Conservation (phyloP, 2,888 invertebrate species). For the Drosophila kanekoi region DNA sequence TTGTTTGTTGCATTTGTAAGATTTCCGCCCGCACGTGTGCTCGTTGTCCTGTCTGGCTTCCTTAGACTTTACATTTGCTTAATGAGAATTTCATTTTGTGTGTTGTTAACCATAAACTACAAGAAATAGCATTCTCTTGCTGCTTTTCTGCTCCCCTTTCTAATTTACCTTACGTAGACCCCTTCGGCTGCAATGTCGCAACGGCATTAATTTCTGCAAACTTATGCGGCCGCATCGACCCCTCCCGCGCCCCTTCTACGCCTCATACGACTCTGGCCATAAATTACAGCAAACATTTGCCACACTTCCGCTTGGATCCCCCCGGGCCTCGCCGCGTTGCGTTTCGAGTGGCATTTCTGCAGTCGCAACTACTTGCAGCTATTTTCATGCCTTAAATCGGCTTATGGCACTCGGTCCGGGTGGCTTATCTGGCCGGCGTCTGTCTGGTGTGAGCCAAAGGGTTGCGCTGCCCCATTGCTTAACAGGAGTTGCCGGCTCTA, state of each 20-base stretch:
- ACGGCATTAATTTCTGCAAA: constrained; percentile 72
- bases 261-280: constrained; percentile 44
- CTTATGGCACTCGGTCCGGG: constrained; percentile 58
- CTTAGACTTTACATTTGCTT: constrained; percentile 35
- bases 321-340: constrained; percentile 30
- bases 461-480: constrained; percentile 35
- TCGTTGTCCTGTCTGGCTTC: constrained; percentile 23
- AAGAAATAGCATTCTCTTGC: constrained; percentile 37
- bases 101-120: constrained; percentile 63
- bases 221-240: constrained; percentile 69
- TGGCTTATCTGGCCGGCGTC: constrained; percentile 44
- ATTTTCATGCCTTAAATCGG: constrained; percentile 75
- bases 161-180: constrained; percentile 36
- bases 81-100: constrained; percentile 43
- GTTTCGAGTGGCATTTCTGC: constrained; percentile 61
- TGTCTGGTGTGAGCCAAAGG: constrained; percentile 34
- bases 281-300: constrained; percentile 78
- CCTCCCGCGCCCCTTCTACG: constrained; percentile 25
- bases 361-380: constrained; percentile 61
- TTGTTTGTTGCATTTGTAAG: constrained; percentile 22
- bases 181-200: constrained; percentile 57
- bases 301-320: constrained; percentile 68
- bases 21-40: constrained; percentile 20
- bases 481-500: constrained; percentile 32
- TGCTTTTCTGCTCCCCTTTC: constrained; percentile 23